A percentile compares a stretch with the other conserved stretches of the same genome.
Evolutionary conservation across 92 coral and sea anemone genomes (phyloP).

Genomic region (Muricea muricata): DNA sequence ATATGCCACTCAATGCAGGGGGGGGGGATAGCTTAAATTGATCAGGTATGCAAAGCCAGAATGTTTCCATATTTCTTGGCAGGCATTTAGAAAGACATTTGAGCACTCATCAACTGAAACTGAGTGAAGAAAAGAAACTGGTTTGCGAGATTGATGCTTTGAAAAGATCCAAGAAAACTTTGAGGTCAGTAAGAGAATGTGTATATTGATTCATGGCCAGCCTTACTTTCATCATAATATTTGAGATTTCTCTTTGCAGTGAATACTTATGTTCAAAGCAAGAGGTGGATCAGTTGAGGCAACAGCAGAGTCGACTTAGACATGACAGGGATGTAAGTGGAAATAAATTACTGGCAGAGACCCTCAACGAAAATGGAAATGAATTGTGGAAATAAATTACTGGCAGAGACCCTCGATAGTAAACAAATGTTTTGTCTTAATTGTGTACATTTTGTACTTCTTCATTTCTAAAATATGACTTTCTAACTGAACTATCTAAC

Average conservation of each 20-base stretch:
- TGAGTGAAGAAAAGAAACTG: constrained; percentile 85
- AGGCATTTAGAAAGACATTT: constrained; percentile 86
- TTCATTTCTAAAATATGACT: too few relatives aligned
- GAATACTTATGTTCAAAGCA: constrained; percentile 75
- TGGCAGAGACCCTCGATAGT: too few relatives aligned
- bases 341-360: too few relatives aligned
- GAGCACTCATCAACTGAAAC: constrained; percentile 76
- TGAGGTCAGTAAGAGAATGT: constrained; percentile 60
- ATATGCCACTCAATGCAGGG: too few relatives aligned
- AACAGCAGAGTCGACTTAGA: constrained; percentile 64
- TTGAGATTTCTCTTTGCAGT: constrained; percentile 51
- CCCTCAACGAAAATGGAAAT: too few relatives aligned
- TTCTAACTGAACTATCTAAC: too few relatives aligned
- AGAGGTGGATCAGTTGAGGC: constrained; percentile 73
- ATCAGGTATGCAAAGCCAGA: too few relatives aligned
- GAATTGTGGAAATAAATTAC: too few relatives aligned
- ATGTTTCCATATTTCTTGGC: neutral
- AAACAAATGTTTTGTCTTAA: too few relatives aligned
- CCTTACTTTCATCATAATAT: too few relatives aligned
- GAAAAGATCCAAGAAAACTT: constrained; percentile 80
- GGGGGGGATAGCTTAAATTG: too few relatives aligned
- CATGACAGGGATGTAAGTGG: constrained; percentile 90
- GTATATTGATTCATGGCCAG: constrained; percentile 2
- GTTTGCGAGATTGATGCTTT: constrained; percentile 89
- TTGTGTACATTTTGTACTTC: too few relatives aligned